These are phyloP conservation scores for Drosophila lacteicornis DNA, from an alignment of 1,140 invertebrate genomes.

Conservation along the genomic window DNA sequence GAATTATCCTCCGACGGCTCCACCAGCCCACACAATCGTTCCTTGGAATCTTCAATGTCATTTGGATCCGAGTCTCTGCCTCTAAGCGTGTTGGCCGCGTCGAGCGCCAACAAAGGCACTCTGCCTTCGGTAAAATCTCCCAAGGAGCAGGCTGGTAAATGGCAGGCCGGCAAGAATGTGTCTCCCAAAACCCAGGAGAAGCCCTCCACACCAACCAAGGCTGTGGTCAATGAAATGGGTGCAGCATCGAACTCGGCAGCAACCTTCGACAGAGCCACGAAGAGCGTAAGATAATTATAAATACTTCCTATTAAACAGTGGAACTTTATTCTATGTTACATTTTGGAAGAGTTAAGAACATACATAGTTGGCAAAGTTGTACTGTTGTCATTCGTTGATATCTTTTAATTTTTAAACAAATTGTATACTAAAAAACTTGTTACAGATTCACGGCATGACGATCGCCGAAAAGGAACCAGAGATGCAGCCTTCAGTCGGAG, in stretches of 20 bases:
- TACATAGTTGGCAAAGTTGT: too few relatives aligned
- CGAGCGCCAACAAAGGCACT: too few relatives aligned
- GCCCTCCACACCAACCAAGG: neutral
- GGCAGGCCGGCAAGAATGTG: neutral
- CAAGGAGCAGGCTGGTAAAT: neutral
- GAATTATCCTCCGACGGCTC: neutral
- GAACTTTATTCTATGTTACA: too few relatives aligned
- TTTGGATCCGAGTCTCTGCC: neutral
- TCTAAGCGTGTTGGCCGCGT: neutral
- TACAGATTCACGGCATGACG: neutral
- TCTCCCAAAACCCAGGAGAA: neutral
- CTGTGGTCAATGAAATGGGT: neutral
- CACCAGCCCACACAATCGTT: too few relatives aligned
- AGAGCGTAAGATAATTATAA: constrained; percentile 8
- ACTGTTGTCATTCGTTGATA: neutral
- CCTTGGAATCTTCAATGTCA: neutral
- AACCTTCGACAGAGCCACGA: neutral
- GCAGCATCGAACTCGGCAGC: too few relatives aligned
- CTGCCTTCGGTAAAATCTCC: too few relatives aligned
- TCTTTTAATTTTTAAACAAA: too few relatives aligned
- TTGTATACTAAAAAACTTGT: neutral
- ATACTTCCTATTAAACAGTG: neutral
- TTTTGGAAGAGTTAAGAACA: too few relatives aligned
- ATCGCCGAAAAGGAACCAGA: too few relatives aligned
- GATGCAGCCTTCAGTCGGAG: neutral